Percentiles rank a stretch among this genome's conserved stretches.
Conservation (phyloP, 2,888 invertebrate genomes). For the Brenthis daphne region DNA sequence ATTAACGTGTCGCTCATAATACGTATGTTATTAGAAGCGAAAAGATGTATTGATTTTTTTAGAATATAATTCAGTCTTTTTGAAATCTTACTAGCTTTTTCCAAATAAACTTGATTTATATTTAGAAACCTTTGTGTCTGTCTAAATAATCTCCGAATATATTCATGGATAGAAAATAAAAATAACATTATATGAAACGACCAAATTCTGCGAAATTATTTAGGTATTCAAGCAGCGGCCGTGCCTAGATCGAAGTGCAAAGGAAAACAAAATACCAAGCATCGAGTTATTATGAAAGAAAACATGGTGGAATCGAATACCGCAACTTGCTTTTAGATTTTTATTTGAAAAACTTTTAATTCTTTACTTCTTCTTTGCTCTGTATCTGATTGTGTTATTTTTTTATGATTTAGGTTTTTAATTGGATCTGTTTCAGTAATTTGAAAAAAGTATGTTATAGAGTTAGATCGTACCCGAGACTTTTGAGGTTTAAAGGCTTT, state of each 20-base stretch:
- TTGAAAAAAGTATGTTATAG: no score
- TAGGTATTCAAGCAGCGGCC: constrained; percentile 9
- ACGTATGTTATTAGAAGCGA: no score
- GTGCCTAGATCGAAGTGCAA: constrained; percentile 12
- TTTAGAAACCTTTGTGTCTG: no score
- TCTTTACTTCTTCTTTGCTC: constrained; percentile 13
- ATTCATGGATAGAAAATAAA: background rate
- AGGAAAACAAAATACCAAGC: constrained; percentile 13
- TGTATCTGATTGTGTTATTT: background rate
- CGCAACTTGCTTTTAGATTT: constrained; percentile 16
- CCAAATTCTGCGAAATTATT: background rate
- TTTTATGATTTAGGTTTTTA: no score
- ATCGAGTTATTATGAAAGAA: constrained; percentile 16
- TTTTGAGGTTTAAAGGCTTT: no score
- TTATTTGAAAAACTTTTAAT: constrained; percentile 21
- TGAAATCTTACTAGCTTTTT: no score
- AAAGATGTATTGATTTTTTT: no score
- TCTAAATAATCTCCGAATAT: background rate
- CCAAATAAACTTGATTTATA: no score
- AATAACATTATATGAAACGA: constrained; percentile 3
- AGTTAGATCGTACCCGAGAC: no score
- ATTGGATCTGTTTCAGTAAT: no score
- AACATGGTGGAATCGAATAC: constrained; percentile 17
- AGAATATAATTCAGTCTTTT: no score
- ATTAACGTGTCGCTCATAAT: no score